Base-by-base conservation (phyloP, 2,797 vertebrate genomes). In the Enteromius paludinosus region DNA sequence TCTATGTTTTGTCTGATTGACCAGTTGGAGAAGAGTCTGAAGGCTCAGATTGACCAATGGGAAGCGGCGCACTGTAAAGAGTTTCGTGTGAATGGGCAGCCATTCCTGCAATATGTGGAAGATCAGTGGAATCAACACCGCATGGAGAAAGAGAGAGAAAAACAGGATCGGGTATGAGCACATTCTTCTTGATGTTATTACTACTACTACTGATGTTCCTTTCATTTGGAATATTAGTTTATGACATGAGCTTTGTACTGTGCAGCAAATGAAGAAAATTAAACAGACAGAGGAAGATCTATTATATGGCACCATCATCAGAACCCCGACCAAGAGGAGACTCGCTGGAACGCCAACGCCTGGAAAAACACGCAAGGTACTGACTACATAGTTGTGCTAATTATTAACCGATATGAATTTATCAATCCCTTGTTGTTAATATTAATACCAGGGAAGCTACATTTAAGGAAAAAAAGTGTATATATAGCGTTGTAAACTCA, bases 21-120 rank as follows among this genome's bases (percentile, higher is more conserved):
- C 35, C 87, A 99, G 98, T 87, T 99, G 92, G 97, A 99, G 90
- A 98, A 97, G 74, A 94, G 88, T 85, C 89, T 99, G 88, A 97
- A 95, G 88, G 87, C 64, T 49, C 94, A 93, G 41, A 91, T 97
- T 15, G 96, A 96, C 62, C 83, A 33, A 4, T 99, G 97, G 96
- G 96, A 97, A 84, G 89, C 94, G 78, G 93, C 95, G 66, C 93
- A 93, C 0, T 75, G 88, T 2, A 86, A 66, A 1, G 83, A 93
- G 10, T 99, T 99, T 88, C 90, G 94, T 77, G 94, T 99, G 47
- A 94, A 94, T 0, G 97, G 95, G 1, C 96, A 97, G 91, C 94
- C 91, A 41, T 98, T 98, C 89, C 91, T 96, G 80, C 94, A 96
- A 10, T 97, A 96, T 0, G 95, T 99, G 78, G 70, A 90, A 0